phyloP scores from a whole-genome alignment of 2,797 vertebrate species.

The Acanthopagrus latus region DNA sequence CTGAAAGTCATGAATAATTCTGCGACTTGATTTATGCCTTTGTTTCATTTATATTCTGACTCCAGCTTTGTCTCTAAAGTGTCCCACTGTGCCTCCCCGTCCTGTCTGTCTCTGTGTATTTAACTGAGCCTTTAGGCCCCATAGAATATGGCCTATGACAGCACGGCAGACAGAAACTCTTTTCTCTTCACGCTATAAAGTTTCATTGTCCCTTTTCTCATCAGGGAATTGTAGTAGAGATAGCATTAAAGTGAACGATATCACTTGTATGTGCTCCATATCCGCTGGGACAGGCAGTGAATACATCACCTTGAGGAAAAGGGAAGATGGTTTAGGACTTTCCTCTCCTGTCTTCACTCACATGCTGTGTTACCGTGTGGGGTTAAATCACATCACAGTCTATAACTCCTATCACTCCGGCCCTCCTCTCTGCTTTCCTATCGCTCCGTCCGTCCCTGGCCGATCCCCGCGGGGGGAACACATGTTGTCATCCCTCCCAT shows the following conservation, averaged over 20 bases:
- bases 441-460: slow-evolving; percentile 48
- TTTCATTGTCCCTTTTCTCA: slow-evolving; percentile 76
- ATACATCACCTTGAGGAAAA: slow-evolving; percentile 66
- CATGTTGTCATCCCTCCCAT: slow-evolving; percentile 70
- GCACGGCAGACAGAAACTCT: slow-evolving; percentile 51
- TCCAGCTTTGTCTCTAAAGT: slow-evolving; percentile 17
- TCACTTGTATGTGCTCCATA: slow-evolving; percentile 67
- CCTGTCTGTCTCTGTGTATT: slow-evolving; percentile 44
- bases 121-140: slow-evolving; percentile 54
- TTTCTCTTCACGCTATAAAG: slow-evolving; percentile 70
- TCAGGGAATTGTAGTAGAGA: slow-evolving; percentile 69
- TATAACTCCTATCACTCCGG: slow-evolving; percentile 49
- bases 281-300: slow-evolving; percentile 54
- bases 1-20: slow-evolving; percentile 7
- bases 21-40: slow-evolving; percentile 15
- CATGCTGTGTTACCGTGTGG: slow-evolving; percentile 51
- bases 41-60: slow-evolving; percentile 28
- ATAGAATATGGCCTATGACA: slow-evolving; percentile 58
- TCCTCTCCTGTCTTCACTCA: slow-evolving; percentile 41
- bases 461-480: slow-evolving; percentile 58
- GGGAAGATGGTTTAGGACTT: slow-evolving; percentile 54
- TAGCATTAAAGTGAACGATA: slow-evolving; percentile 69
- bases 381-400: slow-evolving; percentile 64
- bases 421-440: slow-evolving; percentile 39
- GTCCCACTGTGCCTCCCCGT: slow-evolving; percentile 13